A percentile compares a stretch with the other conserved stretches of the same genome.
These are phyloP conservation scores for Stegodyphus dumicola DNA, from an alignment of 1,140 invertebrate genomes.

Conservation along the genomic window DNA sequence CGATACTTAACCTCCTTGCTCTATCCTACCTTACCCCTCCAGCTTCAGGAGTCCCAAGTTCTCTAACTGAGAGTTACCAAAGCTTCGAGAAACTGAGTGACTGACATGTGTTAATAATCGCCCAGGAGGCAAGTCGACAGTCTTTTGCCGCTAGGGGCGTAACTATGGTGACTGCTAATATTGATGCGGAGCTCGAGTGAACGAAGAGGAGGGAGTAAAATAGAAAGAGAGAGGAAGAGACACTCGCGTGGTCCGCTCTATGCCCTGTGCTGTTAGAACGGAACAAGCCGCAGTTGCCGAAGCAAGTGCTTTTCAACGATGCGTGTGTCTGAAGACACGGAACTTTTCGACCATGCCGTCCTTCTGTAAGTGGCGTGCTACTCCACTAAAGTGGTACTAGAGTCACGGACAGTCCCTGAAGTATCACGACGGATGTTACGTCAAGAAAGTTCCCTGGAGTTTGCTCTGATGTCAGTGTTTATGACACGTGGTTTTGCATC, in stretches of 20 bases:
- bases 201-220: slow-evolving; percentile 7
- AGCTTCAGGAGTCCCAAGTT: background rate
- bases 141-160: slow-evolving; percentile 57
- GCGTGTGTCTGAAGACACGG: background rate
- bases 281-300: slow-evolving; percentile 15
- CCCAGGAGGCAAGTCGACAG: slow-evolving; percentile 56
- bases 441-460: no score
- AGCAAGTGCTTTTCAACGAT: background rate
- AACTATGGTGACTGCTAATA: slow-evolving; percentile 57
- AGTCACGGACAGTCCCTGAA: background rate
- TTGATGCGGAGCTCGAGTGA: slow-evolving; percentile 47
- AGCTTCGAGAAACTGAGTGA: slow-evolving; percentile 16
- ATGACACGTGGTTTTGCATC: no score
- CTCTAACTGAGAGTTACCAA: background rate
- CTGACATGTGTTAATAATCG: slow-evolving; percentile 60
- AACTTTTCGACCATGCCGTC: slow-evolving; percentile 15
- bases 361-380: background rate
- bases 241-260: slow-evolving; percentile 10
- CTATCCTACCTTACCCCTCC: background rate
- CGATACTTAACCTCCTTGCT: background rate
- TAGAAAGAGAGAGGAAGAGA: slow-evolving; percentile 2
- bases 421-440: background rate
- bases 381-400: background rate
- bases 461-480: no score
- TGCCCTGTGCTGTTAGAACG: slow-evolving; percentile 18